phyloP scores from a whole-genome alignment of 2,797 vertebrate species.

The Hoplostethus mediterraneus region DNA sequence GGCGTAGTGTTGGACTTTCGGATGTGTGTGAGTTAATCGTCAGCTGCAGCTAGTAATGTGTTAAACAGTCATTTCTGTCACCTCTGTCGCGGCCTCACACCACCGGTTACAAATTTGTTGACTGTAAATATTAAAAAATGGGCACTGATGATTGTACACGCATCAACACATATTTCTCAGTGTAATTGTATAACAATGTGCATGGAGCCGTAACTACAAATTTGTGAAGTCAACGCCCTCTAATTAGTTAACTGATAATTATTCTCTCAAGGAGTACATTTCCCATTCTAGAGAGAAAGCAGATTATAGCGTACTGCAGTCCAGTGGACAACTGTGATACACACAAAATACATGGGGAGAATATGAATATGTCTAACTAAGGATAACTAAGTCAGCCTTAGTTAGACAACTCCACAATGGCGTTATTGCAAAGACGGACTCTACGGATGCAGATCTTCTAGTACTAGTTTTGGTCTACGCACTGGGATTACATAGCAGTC shows the following conservation, averaged over 20 bases:
- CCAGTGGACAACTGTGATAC: too few species aligned
- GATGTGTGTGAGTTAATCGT: constrained; percentile 5
- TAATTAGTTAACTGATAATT: constrained; percentile 42
- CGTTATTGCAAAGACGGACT: too few species aligned
- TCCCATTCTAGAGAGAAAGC: constrained; percentile 8
- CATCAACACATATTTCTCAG: neutral
- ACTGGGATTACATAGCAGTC: too few species aligned
- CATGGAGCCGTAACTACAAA: constrained; percentile 1
- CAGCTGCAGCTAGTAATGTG: constrained; percentile 12
- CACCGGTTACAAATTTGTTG: constrained; percentile 1
- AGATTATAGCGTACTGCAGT: constrained; percentile 4
- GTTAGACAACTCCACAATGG: too few species aligned
- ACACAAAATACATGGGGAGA: too few species aligned
- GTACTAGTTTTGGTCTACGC: too few species aligned
- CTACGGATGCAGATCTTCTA: too few species aligned
- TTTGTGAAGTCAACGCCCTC: constrained; percentile 34
- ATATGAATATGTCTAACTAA: too few species aligned
- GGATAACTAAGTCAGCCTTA: too few species aligned
- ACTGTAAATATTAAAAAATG: constrained; percentile 32
- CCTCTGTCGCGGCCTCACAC: constrained; percentile 23
- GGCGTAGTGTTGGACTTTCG: neutral
- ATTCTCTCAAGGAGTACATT: constrained; percentile 22
- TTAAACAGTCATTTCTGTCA: constrained; percentile 13
- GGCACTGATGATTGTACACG: constrained; percentile 4
- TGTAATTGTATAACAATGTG: constrained; percentile 14